Base-by-base conservation (phyloP, 2,888 invertebrate species). In the Drosophila kuntzei region DNA sequence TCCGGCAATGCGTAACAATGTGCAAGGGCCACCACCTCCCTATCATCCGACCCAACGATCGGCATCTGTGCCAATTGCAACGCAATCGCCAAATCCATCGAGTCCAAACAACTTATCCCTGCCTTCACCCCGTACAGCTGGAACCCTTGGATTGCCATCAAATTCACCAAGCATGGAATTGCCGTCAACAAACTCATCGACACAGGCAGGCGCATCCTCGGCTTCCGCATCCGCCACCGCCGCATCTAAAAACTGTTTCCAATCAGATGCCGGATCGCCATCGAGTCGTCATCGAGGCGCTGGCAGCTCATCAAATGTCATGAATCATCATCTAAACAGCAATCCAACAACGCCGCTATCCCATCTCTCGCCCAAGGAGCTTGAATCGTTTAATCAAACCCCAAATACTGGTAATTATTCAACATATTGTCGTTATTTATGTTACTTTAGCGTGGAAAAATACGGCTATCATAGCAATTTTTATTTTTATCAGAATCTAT, bases 1-100 rank as follows among this genome's bases (percentile, higher is more conserved):
- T 46, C 34, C 67, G 8, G 32, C 51, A 29, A 49, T 74, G 34
- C 81, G 85, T 2, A 75, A 67, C 27, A 72, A 54, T 37, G 71
- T 70, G 5, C 95, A 95, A 92, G 96, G 96, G 5, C 96, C 96
- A n/a, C 96, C 96, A 16, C 96, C 96, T 18, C 96, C 96, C 12
- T 96, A 96, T 37, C 95, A 96, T 91, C 95, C 95, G 89, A 95
- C 95, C 22, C 95, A 95, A 61, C 93, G 95, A 67, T 95, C 95
- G 59, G 95, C 95, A 34, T 95, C 95, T 80, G 95, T 95, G 73
- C 95, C 95, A 43, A 95, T 95, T 74, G 95, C 95, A 37, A 94
- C 95, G 82, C 95, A 95, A 88, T 95, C 95, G 84, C 95, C 95
- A 11, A 95, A 95, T 91, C 95, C 96, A 0, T 94, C 94, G 46